phyloP scores from a whole-genome alignment of 2,888 invertebrate species.

The Netelia inedita region DNA sequence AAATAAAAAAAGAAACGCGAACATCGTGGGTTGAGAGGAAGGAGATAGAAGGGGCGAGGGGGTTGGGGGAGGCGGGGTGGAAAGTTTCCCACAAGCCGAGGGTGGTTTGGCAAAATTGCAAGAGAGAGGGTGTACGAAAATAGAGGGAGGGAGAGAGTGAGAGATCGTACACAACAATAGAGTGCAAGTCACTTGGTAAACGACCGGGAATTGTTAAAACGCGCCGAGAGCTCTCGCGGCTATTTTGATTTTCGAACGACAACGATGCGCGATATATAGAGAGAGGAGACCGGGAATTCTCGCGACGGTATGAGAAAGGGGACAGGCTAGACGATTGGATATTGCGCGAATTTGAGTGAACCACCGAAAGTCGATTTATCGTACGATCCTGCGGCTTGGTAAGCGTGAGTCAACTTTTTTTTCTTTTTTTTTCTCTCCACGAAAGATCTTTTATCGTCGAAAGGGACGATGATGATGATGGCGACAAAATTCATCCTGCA shows the following conservation, averaged over 20 bases:
- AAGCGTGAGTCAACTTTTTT: conserved; percentile 54
- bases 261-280: conserved; percentile 24
- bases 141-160: conserved; percentile 72
- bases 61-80: too few species aligned
- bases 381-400: conserved; percentile 8
- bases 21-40: conserved; percentile 53
- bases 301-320: conserved; percentile 62
- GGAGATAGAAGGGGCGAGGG: conserved; percentile 57
- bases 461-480: background rate
- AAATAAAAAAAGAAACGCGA: conserved; percentile 52
- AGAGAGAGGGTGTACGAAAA: conserved; percentile 51
- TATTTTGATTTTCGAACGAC: conserved; percentile 76
- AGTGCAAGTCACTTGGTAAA: conserved; percentile 85
- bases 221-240: conserved; percentile 77
- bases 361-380: conserved; percentile 44
- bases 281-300: conserved; percentile 60
- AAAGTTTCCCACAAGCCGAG: conserved; percentile 48
- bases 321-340: conserved; percentile 70
- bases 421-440: conserved; percentile 55
- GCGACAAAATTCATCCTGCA: conserved; percentile 24
- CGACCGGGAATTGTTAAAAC: conserved; percentile 84
- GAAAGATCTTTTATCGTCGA: conserved; percentile 18
- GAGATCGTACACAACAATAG: conserved; percentile 80
- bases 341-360: conserved; percentile 62
- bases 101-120: conserved; percentile 62